Base-by-base conservation (phyloP, 1,140 invertebrate genomes). In the Helicoverpa armigera region DNA sequence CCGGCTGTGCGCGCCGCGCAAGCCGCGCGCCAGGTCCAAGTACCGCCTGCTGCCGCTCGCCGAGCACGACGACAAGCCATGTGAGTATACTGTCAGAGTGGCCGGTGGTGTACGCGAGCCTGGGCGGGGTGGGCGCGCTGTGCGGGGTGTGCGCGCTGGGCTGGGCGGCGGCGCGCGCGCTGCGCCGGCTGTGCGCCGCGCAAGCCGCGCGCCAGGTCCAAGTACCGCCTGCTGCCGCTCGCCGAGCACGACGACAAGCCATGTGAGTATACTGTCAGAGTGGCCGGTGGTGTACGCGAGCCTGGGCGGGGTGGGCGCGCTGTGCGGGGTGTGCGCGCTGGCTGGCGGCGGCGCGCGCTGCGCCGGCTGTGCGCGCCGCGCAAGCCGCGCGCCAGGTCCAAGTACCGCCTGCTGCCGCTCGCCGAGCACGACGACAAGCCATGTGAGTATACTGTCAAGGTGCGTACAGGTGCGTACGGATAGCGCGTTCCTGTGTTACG, bases 241-340 rank as follows among this genome's bases (percentile, higher is more conserved):
- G 88, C 90, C 2, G 89, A 89, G 35, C 86, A 87, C 82, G 90
- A 92, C 48, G 91, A 94, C 35, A 91, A 88, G 65, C 89, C 89
- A 1, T 90, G 92, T 92, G 65, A 91, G 43, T 65, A 65, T 65
- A 23, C 23, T 23, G 13, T 3, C 83, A 92, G 92, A 93, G 31
- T 93, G 92, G 92, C 93, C 92, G n/a, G 91, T 94, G 77, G 92
- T 94, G 74, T 94, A 94, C 87, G 89, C 89, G 75, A 87, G 87
- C 74, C 86, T 93, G 81, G 88, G 90, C 58, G 90, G 89, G 70
- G 89, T 90, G 82, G 87, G 85, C 53, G 82, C 82, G 61, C 85
- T 92, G 84, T 86, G n/a, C n/a, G n/a, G n/a, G n/a, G n/a, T n/a
- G n/a, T n/a, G 85, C 78, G 85, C 79, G n/a, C 50, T 80, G 76